Conservation (phyloP, 2,113 vertebrate species). For the Lipotes vexillifer region DNA sequence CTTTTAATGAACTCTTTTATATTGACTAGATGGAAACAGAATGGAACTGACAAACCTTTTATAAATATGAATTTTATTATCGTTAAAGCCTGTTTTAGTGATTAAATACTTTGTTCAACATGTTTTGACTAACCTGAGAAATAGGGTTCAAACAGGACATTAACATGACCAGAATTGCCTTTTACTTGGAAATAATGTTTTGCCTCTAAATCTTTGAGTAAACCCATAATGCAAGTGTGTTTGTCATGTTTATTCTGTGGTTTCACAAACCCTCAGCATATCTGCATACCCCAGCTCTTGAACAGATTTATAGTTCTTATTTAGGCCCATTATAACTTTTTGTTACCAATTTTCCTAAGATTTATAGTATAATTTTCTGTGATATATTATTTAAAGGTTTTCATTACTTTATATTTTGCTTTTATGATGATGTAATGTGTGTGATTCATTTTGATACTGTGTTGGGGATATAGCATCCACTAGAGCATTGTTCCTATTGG, state of each 20-base stretch:
- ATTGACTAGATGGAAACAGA: neutral
- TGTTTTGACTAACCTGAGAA: neutral
- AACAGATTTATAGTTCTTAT: neutral
- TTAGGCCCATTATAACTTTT: neutral
- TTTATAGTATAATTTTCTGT: neutral
- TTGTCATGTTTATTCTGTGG: neutral
- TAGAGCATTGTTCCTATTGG: neutral
- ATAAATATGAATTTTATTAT: constrained; percentile 32
- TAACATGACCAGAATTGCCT: neutral
- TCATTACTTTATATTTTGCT: neutral
- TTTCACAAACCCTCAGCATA: neutral
- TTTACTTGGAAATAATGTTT: constrained; percentile 11
- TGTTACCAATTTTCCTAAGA: neutral
- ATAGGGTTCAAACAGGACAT: neutral
- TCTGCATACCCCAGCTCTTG: neutral
- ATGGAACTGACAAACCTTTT: neutral
- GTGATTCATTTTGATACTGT: neutral
- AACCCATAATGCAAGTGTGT: neutral
- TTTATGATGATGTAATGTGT: neutral
- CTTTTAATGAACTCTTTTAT: neutral
- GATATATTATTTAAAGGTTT: neutral
- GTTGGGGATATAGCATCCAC: neutral
- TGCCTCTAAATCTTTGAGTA: neutral
- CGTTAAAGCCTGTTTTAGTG: neutral
- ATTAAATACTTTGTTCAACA: neutral